These are phyloP conservation scores for Orthonychiurus folsomi DNA, from an alignment of 2,888 invertebrate genomes.

Conservation along the genomic window DNA sequence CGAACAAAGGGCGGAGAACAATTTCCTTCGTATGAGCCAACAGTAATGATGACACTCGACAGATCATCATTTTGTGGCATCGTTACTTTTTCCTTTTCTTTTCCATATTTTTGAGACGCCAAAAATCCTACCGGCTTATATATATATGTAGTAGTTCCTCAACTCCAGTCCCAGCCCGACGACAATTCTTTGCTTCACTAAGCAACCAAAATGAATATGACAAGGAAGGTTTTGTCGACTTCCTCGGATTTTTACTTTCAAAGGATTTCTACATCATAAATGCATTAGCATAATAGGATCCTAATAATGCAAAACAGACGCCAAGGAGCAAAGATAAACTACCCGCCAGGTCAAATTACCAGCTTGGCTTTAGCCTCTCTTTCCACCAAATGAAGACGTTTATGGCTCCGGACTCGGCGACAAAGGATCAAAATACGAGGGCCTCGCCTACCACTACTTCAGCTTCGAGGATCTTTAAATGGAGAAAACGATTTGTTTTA, in stretches of 20 bases:
- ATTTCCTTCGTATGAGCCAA: constrained; percentile 11
- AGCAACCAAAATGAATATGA: background rate
- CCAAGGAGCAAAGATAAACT: too few relatives aligned
- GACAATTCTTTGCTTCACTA: background rate
- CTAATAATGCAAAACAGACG: background rate
- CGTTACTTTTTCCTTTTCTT: constrained; percentile 16
- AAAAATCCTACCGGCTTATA: constrained; percentile 1
- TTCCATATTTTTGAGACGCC: constrained; percentile 11
- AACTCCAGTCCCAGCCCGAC: too few relatives aligned
- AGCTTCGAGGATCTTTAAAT: too few relatives aligned
- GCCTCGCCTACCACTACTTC: too few relatives aligned
- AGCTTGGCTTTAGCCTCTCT: too few relatives aligned
- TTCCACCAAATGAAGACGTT: too few relatives aligned
- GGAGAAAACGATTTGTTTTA: too few relatives aligned
- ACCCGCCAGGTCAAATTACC: too few relatives aligned
- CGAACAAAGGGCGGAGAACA: background rate
- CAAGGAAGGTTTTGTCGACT: background rate
- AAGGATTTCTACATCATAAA: background rate
- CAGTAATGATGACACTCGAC: constrained; percentile 17
- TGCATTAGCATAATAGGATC: background rate
- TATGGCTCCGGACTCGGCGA: too few relatives aligned
- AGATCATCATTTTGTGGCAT: constrained; percentile 19
- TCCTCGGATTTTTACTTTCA: background rate
- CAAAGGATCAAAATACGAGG: too few relatives aligned
- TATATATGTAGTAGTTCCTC: too few relatives aligned